Base-by-base conservation (phyloP, 2,888 invertebrate species). In the Andrena flavipes region DNA sequence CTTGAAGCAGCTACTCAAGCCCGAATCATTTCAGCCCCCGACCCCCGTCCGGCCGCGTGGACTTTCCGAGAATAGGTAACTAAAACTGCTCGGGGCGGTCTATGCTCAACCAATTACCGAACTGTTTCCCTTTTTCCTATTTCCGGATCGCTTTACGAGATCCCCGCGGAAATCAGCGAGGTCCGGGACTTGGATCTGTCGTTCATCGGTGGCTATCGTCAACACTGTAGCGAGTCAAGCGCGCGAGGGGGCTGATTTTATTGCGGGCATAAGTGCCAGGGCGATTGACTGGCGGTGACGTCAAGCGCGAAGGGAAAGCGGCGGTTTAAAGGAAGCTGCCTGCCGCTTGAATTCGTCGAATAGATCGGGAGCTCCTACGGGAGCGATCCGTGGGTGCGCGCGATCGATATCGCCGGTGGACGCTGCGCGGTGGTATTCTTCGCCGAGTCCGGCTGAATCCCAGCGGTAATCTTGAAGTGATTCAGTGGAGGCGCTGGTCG, bases 391-490 rank as follows among this genome's bases (percentile, higher is more conserved):
- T 16, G 13, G 30, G 20, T n/a, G 13, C 23, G 13, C 5, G 5
- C 13, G 62, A 71, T 71, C 30, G 13, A 51, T 62, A 51, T 16
- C 56, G 20, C n/a, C 7, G 16, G 16, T 10, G 29, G 20, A 30
- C 48, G 49, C 33, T 29, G 51, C 29, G 63, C 69, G 76, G 29
- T 29, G 26, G 29, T 70, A 1, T 67, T 67, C 48, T n/a, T 10
- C 7, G 20, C 23, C 13, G 23, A 20, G 20, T 33, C 26, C 10
- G 33, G 26, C 51, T 26, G 29, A n/a, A 16, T 80, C 80, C 75
- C 76, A 42, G 5, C 20, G 70, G 76, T 76, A 76, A 80, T 76
- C 70, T 70, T 30, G 51, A 10, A 80, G 65, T 42, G 64, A 65
- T 65, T 76, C 59, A 71, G 16, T 20, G 64, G 33, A 65, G 70